Conservation (phyloP, 2,888 invertebrate species). For the Drosophila buzzatii region DNA sequence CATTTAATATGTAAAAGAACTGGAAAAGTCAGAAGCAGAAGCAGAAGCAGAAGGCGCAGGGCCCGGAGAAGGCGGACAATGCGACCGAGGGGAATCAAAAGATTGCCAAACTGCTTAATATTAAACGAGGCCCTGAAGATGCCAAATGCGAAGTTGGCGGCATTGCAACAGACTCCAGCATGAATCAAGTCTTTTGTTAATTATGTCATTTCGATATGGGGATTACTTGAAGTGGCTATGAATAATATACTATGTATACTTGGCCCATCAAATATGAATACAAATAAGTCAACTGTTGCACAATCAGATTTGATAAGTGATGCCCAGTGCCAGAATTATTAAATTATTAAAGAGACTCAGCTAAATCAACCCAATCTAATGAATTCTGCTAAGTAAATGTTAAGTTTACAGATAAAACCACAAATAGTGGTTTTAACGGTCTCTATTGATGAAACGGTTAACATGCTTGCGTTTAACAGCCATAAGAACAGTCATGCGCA, state of each 20-base stretch:
- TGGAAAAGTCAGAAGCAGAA: slow-evolving; percentile 4
- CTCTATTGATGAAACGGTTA: slow-evolving; percentile 60
- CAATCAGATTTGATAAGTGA: not conserved
- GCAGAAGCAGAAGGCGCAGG: not conserved
- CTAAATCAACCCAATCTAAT: too few species aligned
- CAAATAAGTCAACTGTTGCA: not conserved
- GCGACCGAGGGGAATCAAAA: not conserved
- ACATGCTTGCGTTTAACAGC: slow-evolving; percentile 35
- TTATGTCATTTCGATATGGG: not conserved
- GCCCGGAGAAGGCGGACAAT: not conserved
- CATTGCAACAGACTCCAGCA: not conserved
- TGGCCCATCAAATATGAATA: not conserved
- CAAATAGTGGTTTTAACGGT: slow-evolving; percentile 47
- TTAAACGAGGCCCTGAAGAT: slow-evolving; percentile 1
- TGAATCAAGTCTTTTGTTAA: not conserved
- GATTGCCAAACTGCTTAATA: slow-evolving; percentile 3
- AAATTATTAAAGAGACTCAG: too few species aligned
- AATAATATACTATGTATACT: not conserved
- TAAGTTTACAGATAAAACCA: too few species aligned
- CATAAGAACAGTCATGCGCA: slow-evolving; percentile 54
- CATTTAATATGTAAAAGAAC: slow-evolving; percentile 57
- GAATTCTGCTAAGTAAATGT: too few species aligned
- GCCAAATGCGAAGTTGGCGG: not conserved
- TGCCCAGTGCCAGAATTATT: too few species aligned
- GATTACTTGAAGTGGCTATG: not conserved